Evolutionary conservation across 2,888 invertebrate genomes (phyloP), one percentile per base, ranked within the genome.

Genomic region (Antheraea assamensis): DNA sequence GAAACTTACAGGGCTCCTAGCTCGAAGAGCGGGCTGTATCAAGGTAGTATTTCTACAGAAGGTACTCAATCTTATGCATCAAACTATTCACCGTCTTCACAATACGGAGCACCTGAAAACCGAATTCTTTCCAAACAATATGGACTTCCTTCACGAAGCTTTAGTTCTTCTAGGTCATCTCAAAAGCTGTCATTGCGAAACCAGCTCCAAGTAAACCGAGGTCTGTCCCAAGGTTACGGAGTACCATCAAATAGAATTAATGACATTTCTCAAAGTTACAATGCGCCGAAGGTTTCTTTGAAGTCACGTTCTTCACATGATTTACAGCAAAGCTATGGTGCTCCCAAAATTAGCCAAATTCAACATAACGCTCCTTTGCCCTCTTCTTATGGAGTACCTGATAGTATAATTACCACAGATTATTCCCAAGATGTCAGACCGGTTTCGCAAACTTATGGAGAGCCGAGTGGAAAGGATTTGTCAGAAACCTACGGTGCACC

Each of bases 401-500:
- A 71, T 72, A 76, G 83, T 76, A 81, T 85, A 78, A 81, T 79
- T 80, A 75, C 83, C 72, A 82, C 82, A 73, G 83, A 84, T 47
- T 85, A 83, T 78, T 81, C 83, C 31, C 84, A 85, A 75, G 81
- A 79, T 13, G 76, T 78, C 66, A 80, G 81, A 31, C 76, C 92
- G 42, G 88, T 87, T 76, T 90, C 93, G 73, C 81, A 83, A 61
- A 78, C 83, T 10, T 87, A 87, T 24, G 71, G 31, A 4, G 66
- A 15, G 24, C 71, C 64, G 21, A 71, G 71, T 58, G 82, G 84
- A 15, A 82, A 83, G 55, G 80, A 83, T 27, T 61, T 86, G 52
- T 85, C 88, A 2, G 87, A 88, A 31, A 82, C 84, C 0, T 90
- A 90, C 76, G 94, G 94, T 58, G 92, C 92, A 52, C 95, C 95